phyloP scores from a whole-genome alignment of 2,113 vertebrate species.

The Pteruthius melanotis region DNA sequence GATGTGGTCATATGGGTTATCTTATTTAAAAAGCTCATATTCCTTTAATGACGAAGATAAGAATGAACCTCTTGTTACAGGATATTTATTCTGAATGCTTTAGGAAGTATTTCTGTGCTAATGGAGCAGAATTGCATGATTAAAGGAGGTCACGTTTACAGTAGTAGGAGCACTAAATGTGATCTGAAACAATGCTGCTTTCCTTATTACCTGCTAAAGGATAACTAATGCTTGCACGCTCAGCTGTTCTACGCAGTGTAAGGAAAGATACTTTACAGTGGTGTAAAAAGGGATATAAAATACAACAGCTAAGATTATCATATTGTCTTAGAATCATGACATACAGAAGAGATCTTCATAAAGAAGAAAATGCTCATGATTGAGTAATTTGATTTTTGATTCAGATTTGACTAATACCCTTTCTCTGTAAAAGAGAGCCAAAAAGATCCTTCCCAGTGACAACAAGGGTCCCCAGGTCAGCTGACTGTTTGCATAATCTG shows the following conservation, averaged over 20 bases:
- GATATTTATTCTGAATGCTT: neutral
- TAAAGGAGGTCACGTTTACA: neutral
- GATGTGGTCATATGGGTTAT: neutral
- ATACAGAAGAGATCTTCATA: neutral
- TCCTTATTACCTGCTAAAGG: neutral
- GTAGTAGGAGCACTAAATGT: neutral
- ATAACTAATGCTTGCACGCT: neutral
- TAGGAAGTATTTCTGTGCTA: neutral
- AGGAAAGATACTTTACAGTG: neutral
- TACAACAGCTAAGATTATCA: accelerated
- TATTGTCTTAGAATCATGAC: neutral
- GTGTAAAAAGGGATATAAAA: neutral
- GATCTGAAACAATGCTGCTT: neutral
- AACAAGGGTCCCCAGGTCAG: neutral
- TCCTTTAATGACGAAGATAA: neutral
- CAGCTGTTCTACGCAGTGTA: neutral
- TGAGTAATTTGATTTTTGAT: neutral
- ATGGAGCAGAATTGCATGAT: neutral
- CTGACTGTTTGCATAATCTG: neutral
- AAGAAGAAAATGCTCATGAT: neutral
- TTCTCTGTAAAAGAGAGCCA: neutral
- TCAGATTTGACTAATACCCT: neutral
- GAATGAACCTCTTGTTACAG: neutral
- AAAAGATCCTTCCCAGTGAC: neutral
- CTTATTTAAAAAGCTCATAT: neutral